A percentile compares a stretch with the other conserved stretches of the same genome.
These are phyloP conservation scores for Drosophila setosimentum DNA, from an alignment of 2,888 invertebrate species.

Conservation along the genomic window DNA sequence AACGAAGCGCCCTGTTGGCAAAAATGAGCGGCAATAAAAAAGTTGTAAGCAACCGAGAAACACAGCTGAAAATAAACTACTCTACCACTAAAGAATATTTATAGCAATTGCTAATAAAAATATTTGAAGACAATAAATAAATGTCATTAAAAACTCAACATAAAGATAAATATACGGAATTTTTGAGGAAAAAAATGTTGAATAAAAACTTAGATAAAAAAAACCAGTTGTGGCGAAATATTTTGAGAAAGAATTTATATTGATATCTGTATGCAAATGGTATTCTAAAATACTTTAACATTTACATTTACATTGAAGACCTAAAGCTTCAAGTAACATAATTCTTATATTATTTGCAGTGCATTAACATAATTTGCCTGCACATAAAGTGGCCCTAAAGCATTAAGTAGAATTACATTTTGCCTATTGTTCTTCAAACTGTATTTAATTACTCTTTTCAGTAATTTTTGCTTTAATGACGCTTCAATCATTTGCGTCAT, in stretches of 20 bases:
- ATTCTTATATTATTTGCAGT: background rate
- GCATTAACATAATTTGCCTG: background rate
- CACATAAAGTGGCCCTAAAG: background rate
- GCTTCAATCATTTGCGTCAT: slow-evolving; percentile 30
- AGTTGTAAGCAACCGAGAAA: slow-evolving; percentile 16
- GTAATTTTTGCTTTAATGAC: slow-evolving; percentile 30
- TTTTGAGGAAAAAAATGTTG: background rate
- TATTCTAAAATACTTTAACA: background rate
- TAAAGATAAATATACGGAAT: background rate
- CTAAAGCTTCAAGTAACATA: background rate
- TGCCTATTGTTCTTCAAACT: slow-evolving; percentile 14
- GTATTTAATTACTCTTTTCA: slow-evolving; percentile 29
- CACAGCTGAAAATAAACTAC: slow-evolving; percentile 19
- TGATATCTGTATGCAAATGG: background rate
- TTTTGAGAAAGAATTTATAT: background rate
- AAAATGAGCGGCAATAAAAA: slow-evolving; percentile 22
- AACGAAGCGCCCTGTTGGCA: slow-evolving; percentile 44
- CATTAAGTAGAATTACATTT: slow-evolving; percentile 2
- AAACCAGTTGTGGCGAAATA: background rate
- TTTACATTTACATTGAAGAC: background rate
- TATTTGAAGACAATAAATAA: background rate
- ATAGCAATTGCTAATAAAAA: background rate
- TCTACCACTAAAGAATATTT: background rate
- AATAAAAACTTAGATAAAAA: background rate
- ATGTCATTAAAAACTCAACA: background rate